Percentiles rank a stretch among this genome's conserved stretches.
These are phyloP conservation scores for Camponotus floridanus DNA, from an alignment of 1,140 invertebrate genomes.

Conservation along the genomic window DNA sequence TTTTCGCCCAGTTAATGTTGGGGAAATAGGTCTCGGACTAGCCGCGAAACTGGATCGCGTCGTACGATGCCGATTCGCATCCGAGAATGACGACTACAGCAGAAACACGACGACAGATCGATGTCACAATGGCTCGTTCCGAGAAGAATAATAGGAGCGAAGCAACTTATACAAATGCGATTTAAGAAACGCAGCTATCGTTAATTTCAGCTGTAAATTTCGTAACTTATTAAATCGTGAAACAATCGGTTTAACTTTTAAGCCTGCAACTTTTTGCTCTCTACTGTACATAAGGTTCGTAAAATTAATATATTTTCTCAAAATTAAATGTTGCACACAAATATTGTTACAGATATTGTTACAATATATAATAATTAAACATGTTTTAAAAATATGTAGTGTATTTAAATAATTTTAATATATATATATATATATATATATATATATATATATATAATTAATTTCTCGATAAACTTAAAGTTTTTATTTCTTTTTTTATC, in stretches of 20 bases:
- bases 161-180: neutral
- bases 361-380: too few species aligned
- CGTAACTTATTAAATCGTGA: neutral
- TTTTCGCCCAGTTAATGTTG: constrained; percentile 20
- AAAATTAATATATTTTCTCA: neutral
- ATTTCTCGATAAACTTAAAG: neutral
- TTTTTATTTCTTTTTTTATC: neutral
- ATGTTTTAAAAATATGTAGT: neutral
- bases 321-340: neutral
- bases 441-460: constrained; percentile 8
- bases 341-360: too few species aligned
- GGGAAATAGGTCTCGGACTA: constrained; percentile 44
- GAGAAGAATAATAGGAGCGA: constrained; percentile 20
- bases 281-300: neutral
- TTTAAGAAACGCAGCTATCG: constrained; percentile 5
- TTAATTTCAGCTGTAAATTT: neutral
- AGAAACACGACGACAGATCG: constrained; percentile 38
- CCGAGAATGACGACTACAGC: constrained; percentile 27
- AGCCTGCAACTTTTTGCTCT: neutral
- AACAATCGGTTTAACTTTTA: neutral
- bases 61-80: neutral
- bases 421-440: neutral
- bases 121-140: neutral
- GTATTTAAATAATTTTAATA: neutral
- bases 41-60: constrained; percentile 12